phyloP scores from a whole-genome alignment of 2,797 vertebrate genomes.

The Dendrocincla tyrannina region DNA sequence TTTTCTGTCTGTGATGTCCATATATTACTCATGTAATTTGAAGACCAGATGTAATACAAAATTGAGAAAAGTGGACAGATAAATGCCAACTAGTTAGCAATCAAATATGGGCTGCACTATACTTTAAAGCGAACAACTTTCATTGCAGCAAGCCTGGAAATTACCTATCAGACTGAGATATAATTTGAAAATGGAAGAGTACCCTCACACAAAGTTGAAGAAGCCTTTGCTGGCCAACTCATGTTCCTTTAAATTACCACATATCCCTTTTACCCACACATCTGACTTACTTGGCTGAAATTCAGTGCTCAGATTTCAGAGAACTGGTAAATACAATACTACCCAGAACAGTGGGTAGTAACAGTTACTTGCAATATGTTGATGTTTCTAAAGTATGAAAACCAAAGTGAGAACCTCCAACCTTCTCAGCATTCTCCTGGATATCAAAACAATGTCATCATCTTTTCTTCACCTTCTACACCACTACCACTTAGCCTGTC shows the following conservation, averaged over 20 bases:
- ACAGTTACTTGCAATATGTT: not conserved
- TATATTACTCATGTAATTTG: not conserved
- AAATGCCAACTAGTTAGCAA: conserved; percentile 1
- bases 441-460: not conserved
- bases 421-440: not conserved
- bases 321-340: not conserved
- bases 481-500: not conserved
- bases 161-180: not conserved
- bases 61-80: not conserved
- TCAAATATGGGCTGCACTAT: not conserved
- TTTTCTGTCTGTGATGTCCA: not conserved
- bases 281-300: conserved; percentile 18
- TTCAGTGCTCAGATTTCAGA: not conserved
- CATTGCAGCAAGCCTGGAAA: not conserved
- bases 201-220: not conserved
- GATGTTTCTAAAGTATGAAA: not conserved
- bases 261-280: not conserved
- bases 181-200: not conserved
- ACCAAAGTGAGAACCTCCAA: not conserved
- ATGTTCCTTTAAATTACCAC: not conserved
- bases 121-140: conserved; percentile 1
- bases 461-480: not conserved
- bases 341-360: not conserved
- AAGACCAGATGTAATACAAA: not conserved
- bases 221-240: not conserved